Evolutionary conservation across 1,140 invertebrate genomes (phyloP).

Genomic region (Pteromalus puparum): DNA sequence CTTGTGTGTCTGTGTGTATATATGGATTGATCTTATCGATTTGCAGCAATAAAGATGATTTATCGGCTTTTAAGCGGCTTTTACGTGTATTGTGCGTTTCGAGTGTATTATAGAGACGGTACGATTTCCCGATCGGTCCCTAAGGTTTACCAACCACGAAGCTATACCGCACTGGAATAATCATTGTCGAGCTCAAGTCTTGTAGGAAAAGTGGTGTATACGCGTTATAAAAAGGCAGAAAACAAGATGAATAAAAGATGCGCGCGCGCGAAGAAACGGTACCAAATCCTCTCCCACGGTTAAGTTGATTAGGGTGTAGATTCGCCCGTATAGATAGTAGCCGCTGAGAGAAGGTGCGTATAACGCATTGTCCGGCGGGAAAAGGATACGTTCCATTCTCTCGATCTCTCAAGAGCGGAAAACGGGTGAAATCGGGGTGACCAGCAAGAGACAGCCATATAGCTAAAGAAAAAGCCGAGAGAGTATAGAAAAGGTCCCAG

Average conservation of each 20-base stretch:
- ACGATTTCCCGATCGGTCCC: no score
- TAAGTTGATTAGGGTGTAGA: constrained; percentile 41
- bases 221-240: background rate
- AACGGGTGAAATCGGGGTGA: constrained; percentile 69
- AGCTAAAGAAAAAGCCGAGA: background rate
- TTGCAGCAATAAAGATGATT: constrained; percentile 45
- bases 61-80: constrained; percentile 54
- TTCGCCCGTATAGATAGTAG: constrained; percentile 28
- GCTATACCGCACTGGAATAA: background rate
- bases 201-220: background rate
- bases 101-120: no score
- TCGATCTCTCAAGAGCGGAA: no score
- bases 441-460: constrained; percentile 45
- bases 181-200: background rate
- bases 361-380: constrained; percentile 38
- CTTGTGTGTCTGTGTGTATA: no score
- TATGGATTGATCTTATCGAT: constrained; percentile 42
- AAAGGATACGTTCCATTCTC: constrained; percentile 26
- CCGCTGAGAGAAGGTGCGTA: background rate
- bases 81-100: no score
- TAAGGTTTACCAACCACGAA: no score
- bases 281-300: constrained; percentile 45
- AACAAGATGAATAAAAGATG: constrained; percentile 7
- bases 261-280: background rate
- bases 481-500: constrained; percentile 40